A percentile compares a stretch with the other conserved stretches of the same genome.
Evolutionary conservation across 2,797 vertebrate genomes (phyloP).

Genomic region (Chaunax sp.): DNA sequence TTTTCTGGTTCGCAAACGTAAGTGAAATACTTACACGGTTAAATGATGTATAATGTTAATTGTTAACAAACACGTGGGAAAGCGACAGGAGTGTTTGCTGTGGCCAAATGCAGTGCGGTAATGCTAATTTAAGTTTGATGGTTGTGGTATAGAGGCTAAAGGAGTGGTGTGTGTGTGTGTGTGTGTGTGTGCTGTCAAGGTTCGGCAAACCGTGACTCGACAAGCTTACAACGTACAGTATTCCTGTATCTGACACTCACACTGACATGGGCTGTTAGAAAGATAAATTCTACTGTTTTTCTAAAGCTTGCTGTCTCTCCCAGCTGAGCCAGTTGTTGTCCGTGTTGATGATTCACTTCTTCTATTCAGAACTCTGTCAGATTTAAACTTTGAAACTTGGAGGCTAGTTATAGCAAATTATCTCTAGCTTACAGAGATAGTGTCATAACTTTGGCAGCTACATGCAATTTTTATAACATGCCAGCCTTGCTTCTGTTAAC

Average conservation of each 20-base stretch:
- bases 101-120: not conserved
- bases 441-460: not conserved
- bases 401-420: not conserved
- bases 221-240: constrained; percentile 15
- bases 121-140: not conserved
- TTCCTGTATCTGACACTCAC: constrained; percentile 6
- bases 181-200: too few species aligned
- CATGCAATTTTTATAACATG: constrained; percentile 15
- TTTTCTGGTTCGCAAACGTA: too few species aligned
- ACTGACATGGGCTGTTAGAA: constrained; percentile 16
- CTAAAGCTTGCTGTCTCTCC: not conserved
- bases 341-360: not conserved
- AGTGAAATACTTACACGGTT: too few species aligned
- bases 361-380: too few species aligned
- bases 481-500: not conserved
- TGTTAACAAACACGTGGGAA: too few species aligned
- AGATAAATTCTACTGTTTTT: not conserved
- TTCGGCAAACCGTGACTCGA: constrained; percentile 7
- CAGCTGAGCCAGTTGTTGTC: not conserved
- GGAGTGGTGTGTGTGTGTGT: too few species aligned
- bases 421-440: not conserved
- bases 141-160: not conserved
- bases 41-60: too few species aligned
- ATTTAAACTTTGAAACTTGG: constrained; percentile 8
- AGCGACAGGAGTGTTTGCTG: not conserved